Conservation (phyloP, 2,888 invertebrate genomes). For the Ligdia adustata region DNA sequence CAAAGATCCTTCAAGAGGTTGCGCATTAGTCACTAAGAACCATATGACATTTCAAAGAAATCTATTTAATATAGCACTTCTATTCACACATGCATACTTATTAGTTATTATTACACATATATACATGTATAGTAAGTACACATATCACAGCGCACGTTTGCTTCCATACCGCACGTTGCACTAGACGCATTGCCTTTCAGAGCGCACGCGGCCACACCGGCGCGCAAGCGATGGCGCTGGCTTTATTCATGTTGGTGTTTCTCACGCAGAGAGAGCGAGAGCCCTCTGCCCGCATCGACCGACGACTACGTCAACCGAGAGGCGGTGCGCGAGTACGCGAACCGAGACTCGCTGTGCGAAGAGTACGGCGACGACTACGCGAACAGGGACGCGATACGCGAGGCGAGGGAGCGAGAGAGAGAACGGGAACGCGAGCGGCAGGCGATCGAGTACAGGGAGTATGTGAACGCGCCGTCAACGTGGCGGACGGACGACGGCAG, state of each 20-base stretch:
- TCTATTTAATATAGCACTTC: no score
- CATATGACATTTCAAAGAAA: no score
- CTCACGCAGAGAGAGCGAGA: slow-evolving; percentile 80
- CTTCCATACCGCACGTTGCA: slow-evolving; percentile 53
- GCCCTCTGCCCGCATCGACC: slow-evolving; percentile 68
- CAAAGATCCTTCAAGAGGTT: no score
- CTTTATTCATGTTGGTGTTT: slow-evolving; percentile 79
- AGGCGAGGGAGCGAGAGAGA: slow-evolving; percentile 69
- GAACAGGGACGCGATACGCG: slow-evolving; percentile 78
- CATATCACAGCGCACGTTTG: slow-evolving; percentile 17
- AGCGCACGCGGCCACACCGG: slow-evolving; percentile 24
- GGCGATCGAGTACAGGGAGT: slow-evolving; percentile 73
- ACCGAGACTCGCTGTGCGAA: slow-evolving; percentile 75
- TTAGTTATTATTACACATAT: no score
- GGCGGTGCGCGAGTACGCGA: slow-evolving; percentile 73
- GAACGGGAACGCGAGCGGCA: slow-evolving; percentile 65
- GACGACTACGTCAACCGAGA: slow-evolving; percentile 80
- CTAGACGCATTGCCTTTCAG: slow-evolving; percentile 70
- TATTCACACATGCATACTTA: no score
- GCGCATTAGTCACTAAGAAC: no score
- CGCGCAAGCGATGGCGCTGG: slow-evolving; percentile 71
- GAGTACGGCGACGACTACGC: slow-evolving; percentile 81
- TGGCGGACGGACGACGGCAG: slow-evolving; percentile 67
- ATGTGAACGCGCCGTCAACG: slow-evolving; percentile 77
- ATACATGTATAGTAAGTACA: no score